Evolutionary conservation across 1,140 invertebrate species (phyloP), one percentile per base, ranked within the genome.

Genomic region (Drosophila ananassae): DNA sequence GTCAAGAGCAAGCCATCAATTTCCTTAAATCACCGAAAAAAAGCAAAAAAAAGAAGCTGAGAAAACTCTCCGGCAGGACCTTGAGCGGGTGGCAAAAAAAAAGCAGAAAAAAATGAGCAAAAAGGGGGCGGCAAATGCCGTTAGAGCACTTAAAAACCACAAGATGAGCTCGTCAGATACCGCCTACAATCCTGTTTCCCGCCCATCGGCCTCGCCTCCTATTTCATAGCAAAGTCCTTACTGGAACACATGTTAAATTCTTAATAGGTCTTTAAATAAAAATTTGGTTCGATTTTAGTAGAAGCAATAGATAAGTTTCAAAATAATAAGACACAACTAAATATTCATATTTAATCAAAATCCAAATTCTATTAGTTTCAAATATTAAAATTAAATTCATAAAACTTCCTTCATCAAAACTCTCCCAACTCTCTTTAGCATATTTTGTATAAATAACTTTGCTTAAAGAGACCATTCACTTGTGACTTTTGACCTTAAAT

Each of bases 81-180:
- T 34, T 22, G 46, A 46, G 2, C n/a, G 37, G 13, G 4, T 6
- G 32, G 32, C 9, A 32, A 32, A 8, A 41, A 41, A 37, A 12
- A 37, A 37, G 2, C 34, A 37, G 8, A 8, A 37, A 8, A 6
- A n/a, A 37, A 37, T 3, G 34, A 28, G 32, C 32, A 32, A 46
- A 51, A 41, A 30, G 50, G 22, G 46, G 47, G 10, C 8, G 22
- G 39, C 44, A 46, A 8, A 64, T 13, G 44, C 44, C 44, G 32
- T 54, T 51, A 53, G 64, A 83, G 80, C 81, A 84, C 80, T 84
- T 85, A 84, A 85, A 73, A 75, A 80, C 73, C 81, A 87, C 61
- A 78, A 87, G 81, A 85, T 81, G 78, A 87, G 78, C 78, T 78
- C 74, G 77, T 87, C 74, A 87, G 74, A 81, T 87, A 87, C 62